Percentiles rank a stretch among this genome's conserved stretches.
Conservation (phyloP, 2,113 vertebrate species). For the Apodemus speciosus region DNA sequence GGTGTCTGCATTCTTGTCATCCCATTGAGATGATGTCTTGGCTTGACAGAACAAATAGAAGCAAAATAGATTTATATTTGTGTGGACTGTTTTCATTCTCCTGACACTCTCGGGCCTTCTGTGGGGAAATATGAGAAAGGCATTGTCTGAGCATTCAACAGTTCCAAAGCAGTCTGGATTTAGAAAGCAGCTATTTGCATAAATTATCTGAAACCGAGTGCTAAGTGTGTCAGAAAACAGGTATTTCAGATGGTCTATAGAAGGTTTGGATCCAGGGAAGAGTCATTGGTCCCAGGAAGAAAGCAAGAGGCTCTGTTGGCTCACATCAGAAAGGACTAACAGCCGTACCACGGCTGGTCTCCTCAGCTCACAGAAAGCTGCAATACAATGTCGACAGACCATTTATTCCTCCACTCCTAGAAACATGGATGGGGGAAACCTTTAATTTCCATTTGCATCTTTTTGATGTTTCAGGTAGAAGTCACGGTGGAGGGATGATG, state of each 20-base stretch:
- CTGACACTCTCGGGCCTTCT: neutral
- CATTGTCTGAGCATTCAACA: neutral
- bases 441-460: neutral
- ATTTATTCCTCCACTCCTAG: neutral
- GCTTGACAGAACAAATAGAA: neutral
- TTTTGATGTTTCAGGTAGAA: neutral
- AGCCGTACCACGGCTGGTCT: neutral
- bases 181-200: neutral
- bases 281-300: neutral
- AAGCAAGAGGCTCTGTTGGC: neutral
- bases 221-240: neutral
- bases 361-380: neutral
- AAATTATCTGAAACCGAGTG: neutral
- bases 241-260: neutral
- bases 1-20: neutral
- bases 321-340: neutral
- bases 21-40: neutral
- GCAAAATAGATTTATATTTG: neutral
- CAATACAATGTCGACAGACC: neutral
- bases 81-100: neutral
- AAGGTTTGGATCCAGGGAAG: neutral
- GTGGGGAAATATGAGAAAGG: neutral
- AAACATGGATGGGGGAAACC: neutral
- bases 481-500: neutral
- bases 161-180: neutral